phyloP scores from a whole-genome alignment of 2,888 invertebrate genomes.

The Lagria hirta region DNA sequence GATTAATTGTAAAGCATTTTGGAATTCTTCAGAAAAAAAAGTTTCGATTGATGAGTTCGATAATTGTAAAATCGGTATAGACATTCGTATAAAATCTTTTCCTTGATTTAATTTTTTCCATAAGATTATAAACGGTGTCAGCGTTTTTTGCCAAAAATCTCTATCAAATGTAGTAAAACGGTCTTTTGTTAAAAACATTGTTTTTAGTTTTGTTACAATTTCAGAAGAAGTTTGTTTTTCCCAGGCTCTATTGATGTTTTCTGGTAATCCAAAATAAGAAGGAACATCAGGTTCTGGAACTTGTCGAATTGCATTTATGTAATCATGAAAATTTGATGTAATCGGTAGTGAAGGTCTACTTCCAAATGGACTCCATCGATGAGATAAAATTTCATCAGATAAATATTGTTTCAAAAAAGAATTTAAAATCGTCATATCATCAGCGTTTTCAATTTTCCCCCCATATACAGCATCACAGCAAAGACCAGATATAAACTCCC shows the following conservation, averaged over 20 bases:
- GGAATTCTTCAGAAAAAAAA: conserved; percentile 66
- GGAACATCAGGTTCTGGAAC: conserved; percentile 75
- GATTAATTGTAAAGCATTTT: conserved; percentile 61
- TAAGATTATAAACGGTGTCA: conserved; percentile 70
- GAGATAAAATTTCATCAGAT: conserved; percentile 60
- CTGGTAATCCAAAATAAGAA: conserved; percentile 78
- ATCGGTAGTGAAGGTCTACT: conserved; percentile 56
- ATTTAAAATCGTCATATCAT: conserved; percentile 68
- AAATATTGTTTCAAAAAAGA: conserved; percentile 69
- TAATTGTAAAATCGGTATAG: conserved; percentile 24
- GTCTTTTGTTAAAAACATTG: conserved; percentile 23
- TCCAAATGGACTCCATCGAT: conserved; percentile 62
- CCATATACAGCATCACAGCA: conserved; percentile 82
- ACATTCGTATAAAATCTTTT: conserved; percentile 47
- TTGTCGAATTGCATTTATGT: conserved; percentile 63
- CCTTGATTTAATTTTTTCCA: conserved; percentile 81
- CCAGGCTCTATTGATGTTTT: conserved; percentile 83
- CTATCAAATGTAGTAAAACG: conserved; percentile 35
- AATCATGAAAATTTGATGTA: conserved; percentile 61
- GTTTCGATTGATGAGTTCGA: conserved; percentile 56
- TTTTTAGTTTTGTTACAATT: conserved; percentile 39
- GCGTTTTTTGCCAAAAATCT: conserved; percentile 60
- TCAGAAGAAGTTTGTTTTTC: conserved; percentile 56
- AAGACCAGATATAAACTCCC: conserved; percentile 76
- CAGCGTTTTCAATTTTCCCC: conserved; percentile 77